These are phyloP conservation scores for Amphimallon solstitiale DNA, from an alignment of 2,888 invertebrate genomes.

Conservation along the genomic window DNA sequence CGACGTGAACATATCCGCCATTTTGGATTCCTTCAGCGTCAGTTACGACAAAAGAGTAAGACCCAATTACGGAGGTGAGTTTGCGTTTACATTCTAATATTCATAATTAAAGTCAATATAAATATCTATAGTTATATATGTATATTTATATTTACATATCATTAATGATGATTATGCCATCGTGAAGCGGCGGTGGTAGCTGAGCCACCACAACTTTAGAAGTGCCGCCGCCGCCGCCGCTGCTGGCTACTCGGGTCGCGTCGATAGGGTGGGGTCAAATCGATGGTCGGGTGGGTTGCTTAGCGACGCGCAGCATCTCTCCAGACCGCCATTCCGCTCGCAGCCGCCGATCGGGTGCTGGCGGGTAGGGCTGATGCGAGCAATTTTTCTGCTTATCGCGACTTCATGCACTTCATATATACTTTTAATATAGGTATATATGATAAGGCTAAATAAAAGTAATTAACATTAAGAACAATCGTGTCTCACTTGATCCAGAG, in stretches of 20 bases:
- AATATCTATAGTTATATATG: slow-evolving; percentile 13
- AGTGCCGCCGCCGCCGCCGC: slow-evolving; percentile 42
- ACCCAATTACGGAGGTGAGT: slow-evolving; percentile 97
- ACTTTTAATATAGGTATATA: background rate
- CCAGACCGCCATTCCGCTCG: slow-evolving; percentile 62
- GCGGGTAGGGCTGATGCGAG: slow-evolving; percentile 52
- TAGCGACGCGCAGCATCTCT: slow-evolving; percentile 59
- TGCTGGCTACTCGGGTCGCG: slow-evolving; percentile 54
- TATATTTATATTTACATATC: background rate
- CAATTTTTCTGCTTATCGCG: background rate
- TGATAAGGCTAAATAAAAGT: background rate
- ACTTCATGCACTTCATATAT: no score
- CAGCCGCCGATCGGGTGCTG: slow-evolving; percentile 59
- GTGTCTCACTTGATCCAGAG: slow-evolving; percentile 45
- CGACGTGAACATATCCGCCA: slow-evolving; percentile 94
- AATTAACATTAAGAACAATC: background rate
- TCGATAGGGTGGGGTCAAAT: slow-evolving; percentile 62
- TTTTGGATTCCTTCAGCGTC: slow-evolving; percentile 94
- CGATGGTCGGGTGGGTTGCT: slow-evolving; percentile 62
- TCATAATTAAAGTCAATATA: background rate
- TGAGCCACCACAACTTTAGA: slow-evolving; percentile 48
- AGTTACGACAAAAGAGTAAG: slow-evolving; percentile 99
- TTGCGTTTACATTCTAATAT: background rate
- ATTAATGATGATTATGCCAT: slow-evolving; percentile 17
- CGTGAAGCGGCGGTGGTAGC: slow-evolving; percentile 41